phyloP scores from a whole-genome alignment of 2,888 invertebrate genomes.

The Laothoe populi region DNA sequence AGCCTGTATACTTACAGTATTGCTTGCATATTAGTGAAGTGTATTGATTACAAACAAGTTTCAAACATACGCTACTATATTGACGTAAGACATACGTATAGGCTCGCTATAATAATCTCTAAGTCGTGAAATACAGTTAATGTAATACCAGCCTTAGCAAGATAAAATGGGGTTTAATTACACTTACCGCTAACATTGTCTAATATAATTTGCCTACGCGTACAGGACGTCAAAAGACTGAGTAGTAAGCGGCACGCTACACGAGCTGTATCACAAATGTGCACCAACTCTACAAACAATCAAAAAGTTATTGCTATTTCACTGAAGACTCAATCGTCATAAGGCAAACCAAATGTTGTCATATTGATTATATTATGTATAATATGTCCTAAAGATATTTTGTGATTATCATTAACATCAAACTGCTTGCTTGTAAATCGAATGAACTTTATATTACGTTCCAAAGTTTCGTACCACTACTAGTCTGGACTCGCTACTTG shows the following conservation, averaged over 20 bases:
- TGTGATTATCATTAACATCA: constrained; percentile 46
- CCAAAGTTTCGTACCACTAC: constrained; percentile 13
- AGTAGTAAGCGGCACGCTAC: constrained; percentile 76
- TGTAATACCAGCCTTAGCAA: constrained; percentile 51
- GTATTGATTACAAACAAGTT: constrained; percentile 36
- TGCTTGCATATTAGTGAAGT: constrained; percentile 40
- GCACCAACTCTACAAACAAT: constrained; percentile 74
- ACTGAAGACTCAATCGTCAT: constrained; percentile 70
- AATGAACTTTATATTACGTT: constrained; percentile 18
- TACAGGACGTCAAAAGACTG: constrained; percentile 78
- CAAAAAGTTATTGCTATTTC: constrained; percentile 79
- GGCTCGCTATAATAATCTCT: constrained; percentile 18
- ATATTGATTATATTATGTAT: constrained; percentile 59
- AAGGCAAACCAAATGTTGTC: constrained; percentile 78
- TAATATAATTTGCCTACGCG: constrained; percentile 80
- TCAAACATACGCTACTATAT: background rate
- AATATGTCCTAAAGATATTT: constrained; percentile 44
- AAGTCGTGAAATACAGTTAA: constrained; percentile 20
- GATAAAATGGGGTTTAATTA: constrained; percentile 73
- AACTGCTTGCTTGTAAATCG: constrained; percentile 13
- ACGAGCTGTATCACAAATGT: constrained; percentile 79
- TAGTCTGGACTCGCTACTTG: constrained; percentile 11
- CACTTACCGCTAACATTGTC: constrained; percentile 75
- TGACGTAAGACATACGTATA: constrained; percentile 17
- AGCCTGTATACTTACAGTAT: constrained; percentile 49